Evolutionary conservation across 2,113 vertebrate genomes (phyloP), one percentile per base, ranked within the genome.

Genomic region (Pedionomus torquatus): DNA sequence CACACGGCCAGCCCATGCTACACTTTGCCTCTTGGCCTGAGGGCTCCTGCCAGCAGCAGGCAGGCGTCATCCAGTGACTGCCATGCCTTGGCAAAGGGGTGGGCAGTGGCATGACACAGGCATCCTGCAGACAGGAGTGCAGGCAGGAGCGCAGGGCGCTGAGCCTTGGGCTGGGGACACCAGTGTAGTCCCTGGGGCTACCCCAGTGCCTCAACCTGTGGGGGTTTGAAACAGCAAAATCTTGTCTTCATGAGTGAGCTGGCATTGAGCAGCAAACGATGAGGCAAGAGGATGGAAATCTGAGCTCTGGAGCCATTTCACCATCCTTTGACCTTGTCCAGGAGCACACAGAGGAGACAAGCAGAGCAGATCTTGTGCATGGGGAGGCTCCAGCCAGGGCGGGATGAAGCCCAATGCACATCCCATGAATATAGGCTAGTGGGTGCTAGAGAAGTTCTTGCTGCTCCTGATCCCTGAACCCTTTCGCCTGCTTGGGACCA

Each of bases 261-360:
- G 2, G 55, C 37, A 13, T 8, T 2, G 2, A 43, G 68, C 83
- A 55, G 81, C 24, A 69, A 63, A 43, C 8, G 1, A 20, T 64
- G 90, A 97, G 75, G 87, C 90, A 69, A 85, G 82, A 91, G 85
- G 86, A 72, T 95, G 90, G 88, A 86, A 93, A 94, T 83, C 35
- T 37, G 95, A 90, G 83, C 88, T 92, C 78, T 44, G 92, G 64
- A 84, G 79, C 72, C 60, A 17, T 87, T 92, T 75, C 95, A 81
- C 55, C 76, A 13, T 68, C 83, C 30, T 82, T 77, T 90, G 90
- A 60, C 92, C 93, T 93, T 87, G 97, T 76, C 83, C 2, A 7
- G 76, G 46, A 92, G 44, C 75, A 60, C 49, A 12, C 31, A 13
- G 85, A 37, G 76, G 31, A 80, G 58, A 20, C 6, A 48, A 44